phyloP scores from a whole-genome alignment of 2,797 vertebrate species.

The Epinephelus awoara region DNA sequence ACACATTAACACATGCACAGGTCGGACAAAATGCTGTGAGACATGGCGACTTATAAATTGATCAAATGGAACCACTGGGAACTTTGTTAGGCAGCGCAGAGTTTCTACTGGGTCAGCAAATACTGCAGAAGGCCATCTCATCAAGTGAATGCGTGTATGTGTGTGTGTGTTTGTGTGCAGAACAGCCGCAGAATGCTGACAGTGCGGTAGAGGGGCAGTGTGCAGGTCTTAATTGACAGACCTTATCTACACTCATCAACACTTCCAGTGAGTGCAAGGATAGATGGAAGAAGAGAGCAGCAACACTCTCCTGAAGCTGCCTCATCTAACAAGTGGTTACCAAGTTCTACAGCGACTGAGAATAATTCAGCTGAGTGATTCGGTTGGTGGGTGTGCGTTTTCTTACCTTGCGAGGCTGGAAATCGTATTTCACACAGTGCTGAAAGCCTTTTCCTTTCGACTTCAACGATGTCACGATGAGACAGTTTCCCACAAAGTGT shows the following conservation, averaged over 20 bases:
- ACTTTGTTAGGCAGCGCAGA: constrained; percentile 68
- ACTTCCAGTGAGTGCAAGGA: constrained; percentile 40
- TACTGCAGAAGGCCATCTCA: constrained; percentile 67
- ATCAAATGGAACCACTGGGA: constrained; percentile 77
- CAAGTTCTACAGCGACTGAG: neutral
- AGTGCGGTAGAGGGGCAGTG: constrained; percentile 29
- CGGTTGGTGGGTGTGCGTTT: constrained; percentile 1
- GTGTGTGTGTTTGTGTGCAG: constrained; percentile 20
- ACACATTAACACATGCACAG: constrained; percentile 28
- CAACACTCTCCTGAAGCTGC: constrained; percentile 15
- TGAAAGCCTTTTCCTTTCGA: constrained; percentile 99
- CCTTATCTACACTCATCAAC: constrained; percentile 74
- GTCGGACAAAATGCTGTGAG: constrained; percentile 42
- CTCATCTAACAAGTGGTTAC: constrained; percentile 53
- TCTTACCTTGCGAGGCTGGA: constrained; percentile 97
- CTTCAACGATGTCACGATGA: constrained; percentile 98
- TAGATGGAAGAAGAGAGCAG: constrained; percentile 29
- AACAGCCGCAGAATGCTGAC: constrained; percentile 73
- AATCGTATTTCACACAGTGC: constrained; percentile 99
- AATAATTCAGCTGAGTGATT: neutral
- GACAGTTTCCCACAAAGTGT: constrained; percentile 99
- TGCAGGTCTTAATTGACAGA: constrained; percentile 75
- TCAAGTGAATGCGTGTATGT: constrained; percentile 60
- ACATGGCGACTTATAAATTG: constrained; percentile 70
- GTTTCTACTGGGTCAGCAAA: constrained; percentile 77